Evolutionary conservation across 2,888 invertebrate genomes (phyloP).

Genomic region (Hirtodrosophila trivittata): DNA sequence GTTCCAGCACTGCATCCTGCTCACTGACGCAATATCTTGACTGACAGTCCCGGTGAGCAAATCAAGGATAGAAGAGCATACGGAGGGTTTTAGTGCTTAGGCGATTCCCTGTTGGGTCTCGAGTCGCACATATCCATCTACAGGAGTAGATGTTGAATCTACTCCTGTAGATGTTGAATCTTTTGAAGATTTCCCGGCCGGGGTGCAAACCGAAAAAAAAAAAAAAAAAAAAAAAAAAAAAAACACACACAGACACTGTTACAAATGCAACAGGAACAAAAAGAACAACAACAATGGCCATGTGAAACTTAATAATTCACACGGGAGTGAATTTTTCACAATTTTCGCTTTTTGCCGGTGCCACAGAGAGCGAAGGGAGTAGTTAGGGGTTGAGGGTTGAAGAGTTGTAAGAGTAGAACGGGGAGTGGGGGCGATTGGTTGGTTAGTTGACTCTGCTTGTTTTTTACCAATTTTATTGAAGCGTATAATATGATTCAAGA

Average conservation of each 20-base stretch:
- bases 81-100: no score
- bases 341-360: constrained; percentile 60
- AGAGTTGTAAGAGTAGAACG: no score
- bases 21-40: no score
- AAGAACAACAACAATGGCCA: constrained; percentile 53
- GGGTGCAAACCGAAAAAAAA: no score
- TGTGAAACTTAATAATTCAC: constrained; percentile 77
- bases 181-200: no score
- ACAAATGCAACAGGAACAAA: constrained; percentile 43
- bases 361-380: constrained; percentile 23
- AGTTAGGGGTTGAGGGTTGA: constrained; percentile 1
- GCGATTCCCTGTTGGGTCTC: no score
- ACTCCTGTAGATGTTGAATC: no score
- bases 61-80: no score
- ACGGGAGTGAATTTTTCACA: constrained; percentile 76
- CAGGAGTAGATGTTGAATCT: no score
- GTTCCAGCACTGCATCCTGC: no score
- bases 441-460: constrained; percentile 45
- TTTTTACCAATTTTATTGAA: constrained; percentile 71
- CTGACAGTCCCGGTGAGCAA: no score
- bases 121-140: no score
- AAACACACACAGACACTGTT: constrained; percentile 26
- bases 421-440: constrained; percentile 15
- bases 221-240: constrained; percentile 33
- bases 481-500: constrained; percentile 73